Base-by-base conservation (phyloP, 2,113 vertebrate species). In the Melanocharis versteri region DNA sequence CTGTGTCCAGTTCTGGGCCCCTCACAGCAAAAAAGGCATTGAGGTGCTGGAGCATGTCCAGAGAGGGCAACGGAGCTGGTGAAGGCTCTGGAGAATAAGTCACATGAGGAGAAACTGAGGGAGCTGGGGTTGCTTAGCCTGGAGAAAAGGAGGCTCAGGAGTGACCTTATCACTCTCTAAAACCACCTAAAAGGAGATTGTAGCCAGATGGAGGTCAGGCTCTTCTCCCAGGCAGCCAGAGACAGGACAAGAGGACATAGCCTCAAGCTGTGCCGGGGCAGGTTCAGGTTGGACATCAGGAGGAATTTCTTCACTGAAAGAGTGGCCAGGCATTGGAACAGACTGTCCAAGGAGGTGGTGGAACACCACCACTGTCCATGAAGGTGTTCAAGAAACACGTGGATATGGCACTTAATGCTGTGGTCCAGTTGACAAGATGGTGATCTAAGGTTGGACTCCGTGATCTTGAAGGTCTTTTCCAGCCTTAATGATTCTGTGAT, bases 21-120 rank as follows among this genome's bases (percentile, higher is more conserved):
- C 21, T 54, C 24, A 45, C 13, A 45, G 5, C 12, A 40, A 31
- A 30, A 76, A 69, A 61, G 26, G 8, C 61, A 30, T 7, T 12
- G 20, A 53, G 45, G 11, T 26, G 14, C 17, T 31, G n/a, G 17
- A 31, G 47, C 0, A 0, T 22, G 39, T 35, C 40, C 61, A 54
- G 61, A 54, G 47, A 54, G 48, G 30, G n/a, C 39, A 76, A 22
- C 0, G 0, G 22, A 69, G 47, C 21, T 83, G 44, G 30, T 5
- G 39, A 21, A 40, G 14, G 13, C 16, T 47, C 24, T 68, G 47
- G 45, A 75, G 30, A 47, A 19, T 47, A 40, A 53, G 19, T 22
- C 16, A 9, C 6, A 7, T 27, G 33, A 75, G 11, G 24, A 75
- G 40, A 1, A 50, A 15, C 30, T 76, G 45, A 5, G 14, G 7